Evolutionary conservation across 2,888 invertebrate genomes (phyloP).

Genomic region (Conchocele bisecta): DNA sequence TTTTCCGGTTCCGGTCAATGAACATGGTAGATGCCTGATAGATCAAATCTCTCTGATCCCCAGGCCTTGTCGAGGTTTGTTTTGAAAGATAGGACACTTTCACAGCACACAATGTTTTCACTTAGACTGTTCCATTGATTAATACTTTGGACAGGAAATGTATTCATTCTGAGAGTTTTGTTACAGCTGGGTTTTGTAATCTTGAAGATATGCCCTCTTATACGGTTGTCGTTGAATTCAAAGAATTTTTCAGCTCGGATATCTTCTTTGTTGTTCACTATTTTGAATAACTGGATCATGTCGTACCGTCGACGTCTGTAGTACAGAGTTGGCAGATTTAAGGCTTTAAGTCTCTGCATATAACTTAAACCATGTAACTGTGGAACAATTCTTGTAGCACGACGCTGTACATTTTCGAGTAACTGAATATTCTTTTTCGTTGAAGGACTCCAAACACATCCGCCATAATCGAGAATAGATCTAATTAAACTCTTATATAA

Average conservation of each 20-base stretch:
- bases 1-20: too few species aligned
- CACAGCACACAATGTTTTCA: constrained; percentile 2
- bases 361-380: constrained; percentile 6
- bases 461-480: constrained; percentile 6
- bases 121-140: constrained; percentile 4
- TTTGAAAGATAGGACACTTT: background rate
- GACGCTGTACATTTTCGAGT: constrained; percentile 10
- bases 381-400: constrained; percentile 23
- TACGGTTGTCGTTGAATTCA: constrained; percentile 8
- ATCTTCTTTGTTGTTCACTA: background rate
- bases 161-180: too few species aligned
- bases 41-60: constrained; percentile 3
- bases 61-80: too few species aligned
- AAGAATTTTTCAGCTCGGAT: background rate
- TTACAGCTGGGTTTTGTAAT: constrained; percentile 1
- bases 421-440: constrained; percentile 18
- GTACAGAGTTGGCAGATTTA: constrained; percentile 23
- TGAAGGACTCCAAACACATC: constrained; percentile 6
- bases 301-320: constrained; percentile 22
- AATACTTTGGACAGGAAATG: background rate
- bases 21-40: too few species aligned
- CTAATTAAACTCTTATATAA: background rate
- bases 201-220: constrained; percentile 14
- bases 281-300: constrained; percentile 24
- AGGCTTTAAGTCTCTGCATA: constrained; percentile 7